Evolutionary conservation across 2,888 invertebrate species (phyloP), one percentile per base, ranked within the genome.

Genomic region (Congeria kusceri): DNA sequence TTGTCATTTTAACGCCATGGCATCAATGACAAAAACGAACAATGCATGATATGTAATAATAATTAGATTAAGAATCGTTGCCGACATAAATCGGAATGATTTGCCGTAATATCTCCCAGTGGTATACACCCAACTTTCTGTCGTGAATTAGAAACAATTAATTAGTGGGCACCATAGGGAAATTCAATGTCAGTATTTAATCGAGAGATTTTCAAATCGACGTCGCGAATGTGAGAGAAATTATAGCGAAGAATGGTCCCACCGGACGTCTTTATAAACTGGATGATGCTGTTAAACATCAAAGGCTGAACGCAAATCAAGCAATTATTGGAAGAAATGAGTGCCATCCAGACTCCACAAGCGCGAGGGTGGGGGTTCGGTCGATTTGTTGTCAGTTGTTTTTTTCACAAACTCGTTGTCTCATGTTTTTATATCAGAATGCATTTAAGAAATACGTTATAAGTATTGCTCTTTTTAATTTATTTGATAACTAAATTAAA

Each of bases 131-230:
- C 72, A 64, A 66, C 76, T 69, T 69, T 76, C 76, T 72, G 80
- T 77, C 76, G 67, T 76, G 80, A 80, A 80, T 80, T 80, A 77
- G 69, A 80, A 80, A 80, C 80, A 80, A 80, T 80, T 80, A 77
- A 80, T 80, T 80, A 80, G 80, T 58, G 73, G 39, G 39, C 62
- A 72, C 80, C 72, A 46, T 28, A 58, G 80, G 80, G 80, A 80
- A 80, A 80, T 80, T 72, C 72, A 76, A 76, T 77, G 76, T 69
- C 80, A 72, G 80, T 80, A 80, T 72, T 80, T 80, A 80, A 80
- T 80, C 80, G 80, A 62, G 76, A 77, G 80, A 73, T 73, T 80
- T 77, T 46, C 66, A 68, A 77, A 66, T 67, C 61, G 72, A 39
- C 76, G 69, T 44, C 62, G 53, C 61, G 49, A 62, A 63, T 76